These are phyloP conservation scores for Labeo rohita DNA, from an alignment of 2,113 vertebrate species.

Conservation along the genomic window DNA sequence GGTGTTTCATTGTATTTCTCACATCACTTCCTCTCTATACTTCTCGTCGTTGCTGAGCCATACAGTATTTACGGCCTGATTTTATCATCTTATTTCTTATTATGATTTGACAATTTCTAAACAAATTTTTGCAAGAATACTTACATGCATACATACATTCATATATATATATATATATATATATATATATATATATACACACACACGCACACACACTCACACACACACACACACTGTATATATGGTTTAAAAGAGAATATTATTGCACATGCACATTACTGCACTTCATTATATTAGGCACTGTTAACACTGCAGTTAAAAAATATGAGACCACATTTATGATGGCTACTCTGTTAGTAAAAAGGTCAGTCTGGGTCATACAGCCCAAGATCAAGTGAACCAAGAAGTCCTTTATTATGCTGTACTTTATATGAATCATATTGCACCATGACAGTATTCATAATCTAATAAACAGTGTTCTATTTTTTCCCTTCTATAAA, in stretches of 20 bases:
- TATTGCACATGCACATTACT: background rate
- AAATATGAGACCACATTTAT: conserved; percentile 16
- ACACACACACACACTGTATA: too few relatives aligned
- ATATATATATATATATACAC: too few relatives aligned
- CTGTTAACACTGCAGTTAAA: background rate
- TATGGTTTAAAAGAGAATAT: background rate
- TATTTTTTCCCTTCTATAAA: conserved; percentile 7
- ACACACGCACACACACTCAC: too few relatives aligned
- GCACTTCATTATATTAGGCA: background rate
- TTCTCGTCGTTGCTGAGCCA: background rate
- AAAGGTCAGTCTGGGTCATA: background rate
- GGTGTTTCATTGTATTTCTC: conserved; percentile 21
- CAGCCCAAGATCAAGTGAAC: background rate
- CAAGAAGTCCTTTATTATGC: background rate
- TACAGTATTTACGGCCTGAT: background rate
- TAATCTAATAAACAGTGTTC: background rate
- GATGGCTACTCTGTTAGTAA: background rate
- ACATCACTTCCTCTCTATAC: background rate
- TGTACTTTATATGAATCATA: conserved; percentile 18
- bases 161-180: too few relatives aligned
- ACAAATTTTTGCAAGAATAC: too few relatives aligned
- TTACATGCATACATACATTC: too few relatives aligned
- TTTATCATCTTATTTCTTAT: background rate
- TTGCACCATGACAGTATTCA: background rate
- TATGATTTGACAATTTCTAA: too few relatives aligned